Evolutionary conservation across 2,113 vertebrate species (phyloP).

Genomic region (Taxidea taxus): DNA sequence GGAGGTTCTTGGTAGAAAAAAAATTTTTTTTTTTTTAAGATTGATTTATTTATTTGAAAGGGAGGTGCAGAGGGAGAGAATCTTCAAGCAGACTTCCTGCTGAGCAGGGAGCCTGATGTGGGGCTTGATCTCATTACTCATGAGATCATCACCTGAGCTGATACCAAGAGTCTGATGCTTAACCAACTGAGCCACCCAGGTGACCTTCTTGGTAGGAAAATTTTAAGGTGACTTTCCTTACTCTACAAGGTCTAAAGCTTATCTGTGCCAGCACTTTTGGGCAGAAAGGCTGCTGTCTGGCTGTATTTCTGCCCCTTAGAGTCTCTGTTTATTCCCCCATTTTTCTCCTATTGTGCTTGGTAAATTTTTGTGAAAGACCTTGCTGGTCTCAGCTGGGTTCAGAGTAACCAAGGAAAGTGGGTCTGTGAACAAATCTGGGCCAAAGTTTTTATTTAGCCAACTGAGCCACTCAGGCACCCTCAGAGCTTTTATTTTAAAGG

Average conservation of each 20-base stretch:
- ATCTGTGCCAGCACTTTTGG: not conserved
- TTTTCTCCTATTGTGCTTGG: not conserved
- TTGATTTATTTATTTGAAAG: not conserved
- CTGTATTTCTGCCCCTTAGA: not conserved
- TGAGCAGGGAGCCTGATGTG: not conserved
- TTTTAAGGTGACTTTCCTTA: not conserved
- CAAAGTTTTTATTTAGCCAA: not conserved
- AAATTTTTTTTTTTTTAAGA: not conserved
- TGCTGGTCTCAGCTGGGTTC: not conserved
- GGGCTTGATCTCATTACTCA: not conserved
- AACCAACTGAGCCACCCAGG: not conserved
- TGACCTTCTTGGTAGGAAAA: not conserved
- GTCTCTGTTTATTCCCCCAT: not conserved
- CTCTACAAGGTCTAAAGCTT: not conserved
- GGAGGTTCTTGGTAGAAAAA: not conserved
- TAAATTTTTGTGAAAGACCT: constrained; percentile 9
- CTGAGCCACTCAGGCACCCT: not conserved
- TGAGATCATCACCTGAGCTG: not conserved
- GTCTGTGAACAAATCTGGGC: not conserved
- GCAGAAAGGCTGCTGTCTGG: not conserved
- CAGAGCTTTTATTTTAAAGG: not conserved
- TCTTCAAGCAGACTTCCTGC: not conserved
- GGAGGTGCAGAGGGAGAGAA: not conserved
- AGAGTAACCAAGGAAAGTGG: not conserved
- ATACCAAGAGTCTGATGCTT: not conserved